phyloP scores from a whole-genome alignment of 2,113 vertebrate species.

The Psammodynastes pulverulentus region DNA sequence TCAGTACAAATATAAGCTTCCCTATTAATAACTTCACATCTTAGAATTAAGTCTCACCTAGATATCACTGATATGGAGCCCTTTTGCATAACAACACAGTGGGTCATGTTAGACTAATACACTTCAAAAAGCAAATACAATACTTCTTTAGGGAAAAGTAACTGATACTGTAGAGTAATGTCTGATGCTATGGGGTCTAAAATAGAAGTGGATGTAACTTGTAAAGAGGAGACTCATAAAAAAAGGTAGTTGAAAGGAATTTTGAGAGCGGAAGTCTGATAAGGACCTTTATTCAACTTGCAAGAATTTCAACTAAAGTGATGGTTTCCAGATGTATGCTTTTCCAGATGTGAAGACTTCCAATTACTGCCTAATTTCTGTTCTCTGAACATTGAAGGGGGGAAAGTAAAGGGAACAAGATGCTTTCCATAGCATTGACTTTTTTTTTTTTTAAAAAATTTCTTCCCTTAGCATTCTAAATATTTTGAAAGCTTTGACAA shows the following conservation, averaged over 20 bases:
- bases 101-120: slow-evolving; percentile 9
- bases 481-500: not conserved
- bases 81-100: not conserved
- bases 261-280: slow-evolving; percentile 41
- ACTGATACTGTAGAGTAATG: slow-evolving; percentile 7
- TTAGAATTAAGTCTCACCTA: not conserved
- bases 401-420: not conserved
- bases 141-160: slow-evolving; percentile 9
- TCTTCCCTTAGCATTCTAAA: not conserved
- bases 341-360: slow-evolving; percentile 64
- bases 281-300: slow-evolving; percentile 42
- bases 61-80: not conserved
- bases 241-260: slow-evolving; percentile 42
- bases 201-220: slow-evolving; percentile 9
- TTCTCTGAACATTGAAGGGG: slow-evolving; percentile 11
- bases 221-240: slow-evolving; percentile 35
- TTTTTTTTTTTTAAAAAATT: not conserved
- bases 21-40: not conserved
- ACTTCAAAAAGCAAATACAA: slow-evolving; percentile 23
- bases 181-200: not conserved
- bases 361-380: slow-evolving; percentile 44
- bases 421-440: not conserved
- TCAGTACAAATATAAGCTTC: not conserved
- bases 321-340: slow-evolving; percentile 57
- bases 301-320: slow-evolving; percentile 21